phyloP scores from a whole-genome alignment of 2,113 vertebrate species.

The Limanda limanda region DNA sequence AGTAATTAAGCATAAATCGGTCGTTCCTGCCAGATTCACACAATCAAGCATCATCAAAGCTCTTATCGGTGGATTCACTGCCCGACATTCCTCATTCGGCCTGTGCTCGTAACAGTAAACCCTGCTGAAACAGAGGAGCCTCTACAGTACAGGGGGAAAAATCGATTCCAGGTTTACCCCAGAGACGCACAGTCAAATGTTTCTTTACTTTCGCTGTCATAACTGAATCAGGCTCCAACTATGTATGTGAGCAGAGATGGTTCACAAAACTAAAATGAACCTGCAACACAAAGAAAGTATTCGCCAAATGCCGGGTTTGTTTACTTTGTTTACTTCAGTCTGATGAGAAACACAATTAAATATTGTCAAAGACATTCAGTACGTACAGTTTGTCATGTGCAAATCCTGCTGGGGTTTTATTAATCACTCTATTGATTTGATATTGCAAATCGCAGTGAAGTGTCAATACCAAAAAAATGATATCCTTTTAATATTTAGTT shows the following conservation, averaged over 20 bases:
- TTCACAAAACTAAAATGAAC: neutral
- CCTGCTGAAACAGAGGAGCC: neutral
- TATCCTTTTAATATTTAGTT: too few relatives aligned
- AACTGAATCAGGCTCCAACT: neutral
- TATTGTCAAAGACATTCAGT: neutral
- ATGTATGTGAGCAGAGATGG: neutral
- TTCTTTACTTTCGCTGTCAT: too few relatives aligned
- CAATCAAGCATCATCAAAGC: slow-evolving; percentile 18
- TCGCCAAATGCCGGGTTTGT: neutral
- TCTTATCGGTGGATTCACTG: neutral
- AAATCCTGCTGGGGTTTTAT: too few relatives aligned
- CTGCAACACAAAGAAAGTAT: neutral
- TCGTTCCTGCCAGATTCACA: slow-evolving; percentile 23
- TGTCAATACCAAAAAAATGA: neutral
- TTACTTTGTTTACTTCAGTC: neutral
- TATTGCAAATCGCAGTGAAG: neutral
- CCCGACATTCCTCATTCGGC: neutral
- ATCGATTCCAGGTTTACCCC: neutral
- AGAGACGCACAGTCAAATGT: slow-evolving; percentile 5
- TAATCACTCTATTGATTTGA: too few relatives aligned
- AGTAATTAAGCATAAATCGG: slow-evolving; percentile 47
- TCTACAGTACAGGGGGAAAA: neutral
- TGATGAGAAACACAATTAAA: slow-evolving; percentile 18
- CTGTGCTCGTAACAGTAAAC: slow-evolving; percentile 6
- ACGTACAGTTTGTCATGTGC: too few relatives aligned